These are phyloP conservation scores for Lutra lutra DNA, from an alignment of 2,797 vertebrate genomes.

Conservation along the genomic window DNA sequence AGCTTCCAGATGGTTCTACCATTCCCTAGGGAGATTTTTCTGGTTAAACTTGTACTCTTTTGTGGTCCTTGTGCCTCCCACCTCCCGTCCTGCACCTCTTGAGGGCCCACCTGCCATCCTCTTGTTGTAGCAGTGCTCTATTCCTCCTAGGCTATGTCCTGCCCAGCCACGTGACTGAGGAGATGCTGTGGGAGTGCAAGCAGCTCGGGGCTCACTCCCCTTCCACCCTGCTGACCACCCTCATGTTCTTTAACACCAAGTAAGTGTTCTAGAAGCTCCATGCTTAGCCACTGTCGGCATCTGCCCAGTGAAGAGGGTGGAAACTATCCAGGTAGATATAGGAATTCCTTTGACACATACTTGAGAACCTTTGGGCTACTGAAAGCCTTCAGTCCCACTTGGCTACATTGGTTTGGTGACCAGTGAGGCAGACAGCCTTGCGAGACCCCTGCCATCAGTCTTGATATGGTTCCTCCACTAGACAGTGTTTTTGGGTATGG, in stretches of 20 bases:
- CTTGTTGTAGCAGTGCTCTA: slow-evolving; percentile 71
- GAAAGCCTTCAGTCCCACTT: neutral
- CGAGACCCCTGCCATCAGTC: neutral
- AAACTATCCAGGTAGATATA: neutral
- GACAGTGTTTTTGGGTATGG: slow-evolving; percentile 10
- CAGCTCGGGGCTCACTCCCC: slow-evolving; percentile 98
- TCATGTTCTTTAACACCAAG: slow-evolving; percentile 99
- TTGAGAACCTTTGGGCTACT: slow-evolving; percentile 34
- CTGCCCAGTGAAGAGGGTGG: neutral
- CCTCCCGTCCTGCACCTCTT: neutral
- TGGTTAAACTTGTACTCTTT: neutral
- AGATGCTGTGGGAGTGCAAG: slow-evolving; percentile 99
- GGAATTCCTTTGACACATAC: slow-evolving; percentile 1
- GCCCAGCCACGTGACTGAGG: slow-evolving; percentile 97
- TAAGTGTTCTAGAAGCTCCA: slow-evolving; percentile 86
- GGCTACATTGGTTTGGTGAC: neutral
- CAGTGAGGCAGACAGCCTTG: slow-evolving; percentile 25
- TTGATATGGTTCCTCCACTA: neutral
- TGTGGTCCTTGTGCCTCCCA: neutral
- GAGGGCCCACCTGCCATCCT: slow-evolving; percentile 25
- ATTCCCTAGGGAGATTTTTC: neutral
- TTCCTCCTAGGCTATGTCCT: slow-evolving; percentile 94
- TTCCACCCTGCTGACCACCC: slow-evolving; percentile 95
- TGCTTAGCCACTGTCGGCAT: neutral
- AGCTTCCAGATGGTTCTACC: slow-evolving; percentile 14